Evolutionary conservation across 2,797 vertebrate species (phyloP), one percentile per base, ranked within the genome.

Genomic region (Hirundo rustica): DNA sequence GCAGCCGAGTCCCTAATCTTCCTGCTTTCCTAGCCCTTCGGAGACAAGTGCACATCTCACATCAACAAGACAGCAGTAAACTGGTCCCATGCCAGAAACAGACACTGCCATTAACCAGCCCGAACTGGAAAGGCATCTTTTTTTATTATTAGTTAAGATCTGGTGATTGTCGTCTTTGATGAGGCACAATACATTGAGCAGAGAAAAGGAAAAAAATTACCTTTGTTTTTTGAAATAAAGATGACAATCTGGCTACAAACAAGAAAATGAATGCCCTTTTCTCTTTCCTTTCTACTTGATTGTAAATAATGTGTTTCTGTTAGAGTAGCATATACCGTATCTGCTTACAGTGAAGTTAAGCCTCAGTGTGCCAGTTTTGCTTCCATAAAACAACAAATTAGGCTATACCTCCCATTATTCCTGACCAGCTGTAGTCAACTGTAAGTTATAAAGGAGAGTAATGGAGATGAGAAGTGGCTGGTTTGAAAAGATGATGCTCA

Each of bases 1-100:
- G 93, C 93, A 96, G 76, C 91, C 23, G 77, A 94, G 91, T 97
- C 95, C 95, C 89, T 97, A 89, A 97, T 97, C 97, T 97, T 84
- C 93, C 86, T 92, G 79, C 90, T 94, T 95, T 96, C 95, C 91
- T 90, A 91, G 95, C 96, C 94, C 94, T 96, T 96, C 9, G 0
- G 72, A 91, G 68, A 93, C 84, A 97, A 89, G 67, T 97, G 97
- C 94, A 93, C 87, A 93, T 97, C 94, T 96, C 82, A 10, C 75
- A 97, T 96, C 96, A 95, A 85, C 76, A 81, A 91, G 96, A 94
- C 96, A 95, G 94, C 96, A 95, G 88, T 94, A 95, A 72, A 96
- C 93, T 88, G 89, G 81, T 93, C 82, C 62, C 40, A 18, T 77
- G 89, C 95, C 96, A 96, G 94, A 93, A 94, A 80, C 47, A 81